phyloP scores from a whole-genome alignment of 2,797 vertebrate genomes.

The Mastacembelus armatus region DNA sequence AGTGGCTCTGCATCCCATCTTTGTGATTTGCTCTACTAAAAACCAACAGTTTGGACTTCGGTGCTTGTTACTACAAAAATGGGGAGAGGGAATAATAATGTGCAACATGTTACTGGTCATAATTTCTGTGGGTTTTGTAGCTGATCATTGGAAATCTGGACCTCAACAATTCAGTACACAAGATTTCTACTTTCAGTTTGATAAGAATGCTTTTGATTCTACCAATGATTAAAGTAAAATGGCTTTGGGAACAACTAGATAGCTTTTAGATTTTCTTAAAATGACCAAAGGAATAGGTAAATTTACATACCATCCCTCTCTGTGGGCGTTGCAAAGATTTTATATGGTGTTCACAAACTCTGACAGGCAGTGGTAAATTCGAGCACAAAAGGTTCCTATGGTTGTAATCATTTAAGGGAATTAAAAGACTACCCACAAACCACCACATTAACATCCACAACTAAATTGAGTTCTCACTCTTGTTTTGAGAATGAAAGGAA shows the following conservation, averaged over 20 bases:
- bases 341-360: conserved; percentile 76
- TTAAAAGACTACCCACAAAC: conserved; percentile 25
- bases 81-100: neutral
- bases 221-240: neutral
- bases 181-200: conserved; percentile 6
- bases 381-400: conserved; percentile 48
- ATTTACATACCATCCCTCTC: conserved; percentile 77
- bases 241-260: conserved; percentile 15
- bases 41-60: conserved; percentile 27
- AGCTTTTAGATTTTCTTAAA: conserved; percentile 61
- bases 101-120: conserved; percentile 19
- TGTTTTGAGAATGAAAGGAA: conserved; percentile 38
- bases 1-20: conserved; percentile 72
- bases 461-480: conserved; percentile 13
- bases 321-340: conserved; percentile 70
- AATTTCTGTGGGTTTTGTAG: conserved; percentile 4
- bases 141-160: neutral
- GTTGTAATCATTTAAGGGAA: conserved; percentile 61
- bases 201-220: conserved; percentile 9
- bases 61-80: conserved; percentile 6
- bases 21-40: conserved; percentile 52
- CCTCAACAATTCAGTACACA: neutral
- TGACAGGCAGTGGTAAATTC: conserved; percentile 58
- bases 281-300: conserved; percentile 56
- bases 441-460: conserved; percentile 6